Conservation (phyloP, 2,797 vertebrate genomes). For the Spondyliosoma cantharus region DNA sequence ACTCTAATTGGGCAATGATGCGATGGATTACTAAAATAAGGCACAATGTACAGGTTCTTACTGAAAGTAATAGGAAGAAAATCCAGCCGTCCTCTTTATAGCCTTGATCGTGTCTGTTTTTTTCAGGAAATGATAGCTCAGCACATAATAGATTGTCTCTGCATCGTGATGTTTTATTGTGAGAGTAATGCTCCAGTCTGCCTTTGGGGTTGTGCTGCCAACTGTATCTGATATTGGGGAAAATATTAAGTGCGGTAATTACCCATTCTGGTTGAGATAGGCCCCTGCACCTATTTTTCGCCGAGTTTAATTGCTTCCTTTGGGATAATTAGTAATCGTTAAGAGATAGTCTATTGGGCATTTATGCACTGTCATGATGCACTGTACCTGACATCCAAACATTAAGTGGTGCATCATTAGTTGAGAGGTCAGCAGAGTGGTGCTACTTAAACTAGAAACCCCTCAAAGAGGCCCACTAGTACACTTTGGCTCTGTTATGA, state of each 20-base stretch:
- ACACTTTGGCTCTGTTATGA: conserved; percentile 33
- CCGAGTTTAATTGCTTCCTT: conserved; percentile 76
- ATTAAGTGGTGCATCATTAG: conserved; percentile 75
- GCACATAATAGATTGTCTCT: conserved; percentile 57
- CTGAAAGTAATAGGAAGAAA: conserved; percentile 56
- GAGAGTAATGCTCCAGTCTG: conserved; percentile 53
- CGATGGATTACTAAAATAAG: conserved; percentile 61
- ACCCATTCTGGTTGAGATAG: conserved; percentile 69
- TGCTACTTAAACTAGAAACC: conserved; percentile 41
- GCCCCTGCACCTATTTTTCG: conserved; percentile 57
- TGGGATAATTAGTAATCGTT: conserved; percentile 81
- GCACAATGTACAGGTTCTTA: conserved; percentile 46
- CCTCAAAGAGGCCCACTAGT: conserved; percentile 17
- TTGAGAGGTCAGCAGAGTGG: conserved; percentile 65
- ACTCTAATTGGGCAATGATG: conserved; percentile 63
- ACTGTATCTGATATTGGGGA: conserved; percentile 72
- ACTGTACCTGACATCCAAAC: conserved; percentile 58
- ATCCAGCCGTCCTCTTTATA: conserved; percentile 39
- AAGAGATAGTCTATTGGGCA: conserved; percentile 75
- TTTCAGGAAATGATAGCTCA: conserved; percentile 61
- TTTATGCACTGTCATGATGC: conserved; percentile 70
- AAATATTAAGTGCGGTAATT: conserved; percentile 79
- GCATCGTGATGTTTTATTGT: conserved; percentile 61
- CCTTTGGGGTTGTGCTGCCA: conserved; percentile 68
- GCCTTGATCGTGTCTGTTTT: conserved; percentile 52